Evolutionary conservation across 2,797 vertebrate genomes (phyloP), one percentile per base, ranked within the genome.

Genomic region (Semaprochilodus insignis): DNA sequence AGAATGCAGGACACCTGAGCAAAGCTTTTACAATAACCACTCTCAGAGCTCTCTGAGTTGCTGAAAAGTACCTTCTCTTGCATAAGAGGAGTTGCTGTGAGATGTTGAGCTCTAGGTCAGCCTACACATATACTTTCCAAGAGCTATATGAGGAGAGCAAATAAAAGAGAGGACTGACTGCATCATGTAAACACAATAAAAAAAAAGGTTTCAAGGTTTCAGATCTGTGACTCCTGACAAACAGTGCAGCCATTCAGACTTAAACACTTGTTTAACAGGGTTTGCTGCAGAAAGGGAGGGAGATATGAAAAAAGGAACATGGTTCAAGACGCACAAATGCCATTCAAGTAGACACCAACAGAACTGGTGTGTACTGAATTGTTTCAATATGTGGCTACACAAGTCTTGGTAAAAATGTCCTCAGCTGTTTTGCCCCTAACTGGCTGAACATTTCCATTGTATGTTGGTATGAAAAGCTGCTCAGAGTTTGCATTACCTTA

Each of bases 181-280:
- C 6, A 15, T 59, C 25, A 74, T 21, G 57, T 74, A 31, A 31
- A 71, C 52, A 71, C 21, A 70, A 27, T 15, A 14, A 23, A 36
- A 48, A 23, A 66, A 34, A 66, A 5, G 48, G 17, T 60, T 74
- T 74, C n/a, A 59, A 70, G 31, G 40, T 71, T 79, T 80, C 31
- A 70, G 27, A 40, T 48, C 13, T 44, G 51, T 57, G 52, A 34
- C 57, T 72, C 36, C 34, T 69, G 69, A 52, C 7, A 13, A 80
- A 80, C 25, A 40, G 19, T 62, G 25, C 23, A 31, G 34, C 6
- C 44, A 21, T 74, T 74, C 27, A 51, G 59, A 52, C 25, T 54
- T 72, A 10, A 74, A 36, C 48, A 16, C 54, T 21, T 21, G 27
- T 59, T 57, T 70, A 15, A 57, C 27, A 59, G 13, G 2, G 16